Percentiles rank a stretch among this genome's conserved stretches.
Conservation (phyloP, 1,140 invertebrate genomes). For the Rhopalosiphum padi region DNA sequence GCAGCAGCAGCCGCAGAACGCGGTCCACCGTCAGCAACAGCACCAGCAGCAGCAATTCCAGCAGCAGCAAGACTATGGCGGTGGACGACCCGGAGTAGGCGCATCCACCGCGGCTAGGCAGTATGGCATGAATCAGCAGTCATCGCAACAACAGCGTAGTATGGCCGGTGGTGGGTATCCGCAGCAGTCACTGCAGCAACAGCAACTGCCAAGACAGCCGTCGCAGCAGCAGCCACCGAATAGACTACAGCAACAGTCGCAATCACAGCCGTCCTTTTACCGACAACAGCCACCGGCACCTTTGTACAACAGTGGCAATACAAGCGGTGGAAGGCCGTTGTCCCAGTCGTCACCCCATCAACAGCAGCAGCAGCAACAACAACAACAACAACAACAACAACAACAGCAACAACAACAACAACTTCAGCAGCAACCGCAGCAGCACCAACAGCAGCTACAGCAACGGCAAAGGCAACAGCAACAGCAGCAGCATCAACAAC, state of each 20-base stretch:
- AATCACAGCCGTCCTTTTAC: slow-evolving; percentile 58
- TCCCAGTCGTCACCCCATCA: slow-evolving; percentile 32
- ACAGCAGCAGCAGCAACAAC: neutral
- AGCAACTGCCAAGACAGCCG: slow-evolving; percentile 60
- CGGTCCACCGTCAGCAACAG: neutral
- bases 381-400: neutral
- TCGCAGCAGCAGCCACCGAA: slow-evolving; percentile 28
- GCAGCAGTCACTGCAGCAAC: neutral
- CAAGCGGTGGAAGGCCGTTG: neutral
- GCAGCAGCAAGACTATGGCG: slow-evolving; percentile 5
- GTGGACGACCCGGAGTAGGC: neutral
- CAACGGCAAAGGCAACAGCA: neutral
- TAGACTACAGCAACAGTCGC: slow-evolving; percentile 57
- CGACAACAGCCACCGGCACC: slow-evolving; percentile 54
- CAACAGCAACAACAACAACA: neutral
- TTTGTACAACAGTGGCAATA: slow-evolving; percentile 51
- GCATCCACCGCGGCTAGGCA: neutral
- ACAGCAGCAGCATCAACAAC: neutral
- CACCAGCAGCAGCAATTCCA: slow-evolving; percentile 20
- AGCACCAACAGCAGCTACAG: neutral
- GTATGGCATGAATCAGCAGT: slow-evolving; percentile 42
- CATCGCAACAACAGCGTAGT: neutral
- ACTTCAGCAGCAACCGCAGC: neutral
- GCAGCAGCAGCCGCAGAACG: slow-evolving; percentile 54
- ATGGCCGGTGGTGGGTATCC: neutral